Base-by-base conservation (phyloP, 2,797 vertebrate genomes). In the Euthynnus affinis region DNA sequence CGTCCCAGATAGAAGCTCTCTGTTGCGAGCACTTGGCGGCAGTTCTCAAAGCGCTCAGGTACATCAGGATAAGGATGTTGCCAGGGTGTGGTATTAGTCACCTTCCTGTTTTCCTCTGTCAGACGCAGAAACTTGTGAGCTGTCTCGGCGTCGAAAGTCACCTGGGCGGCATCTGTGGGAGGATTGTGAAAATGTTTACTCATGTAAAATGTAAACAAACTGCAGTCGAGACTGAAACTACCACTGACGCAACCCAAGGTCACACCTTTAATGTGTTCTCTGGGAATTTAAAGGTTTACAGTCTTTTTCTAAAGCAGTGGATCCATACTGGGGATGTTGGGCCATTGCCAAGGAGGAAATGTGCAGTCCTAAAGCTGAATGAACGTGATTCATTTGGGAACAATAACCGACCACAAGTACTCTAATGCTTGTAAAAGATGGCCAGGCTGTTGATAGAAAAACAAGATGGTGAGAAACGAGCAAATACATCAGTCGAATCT, bases 121-220 rank as follows among this genome's bases (percentile, higher is more conserved):
- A 98, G 90, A 0, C 97, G 94, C 59, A 98, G 95, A 84, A 97
- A 98, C 84, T 93, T 95, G 85, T 98, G 97, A 4, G 95, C 95
- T 0, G 96, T 95, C 49, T 92, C 89, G 0, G 80, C 85, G n/a
- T 96, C 96, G 2, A 96, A 92, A 0, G 5, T 91, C 59, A 96
- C 48, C 0, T 81, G 64, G 22, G 83, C 56, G 22, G 70, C 74
- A 6, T 95, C 95, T 96, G 83, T 22, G 6, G 25, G 58, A 69
- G 44, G 60, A 73, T 60, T 22, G 17, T 22, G 49, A 14, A 14
- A 46, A 55, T 32, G 27, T 29, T 29, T 29, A 29, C 27, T 29
- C 27, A 29, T 29, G 27, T 29, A 29, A 29, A 29, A 29, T 29
- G 27, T 29, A 29, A 29, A 29, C 27, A 29, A 3, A 29, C 27